Conservation (phyloP, 2,113 vertebrate genomes). For the Pagrus major region DNA sequence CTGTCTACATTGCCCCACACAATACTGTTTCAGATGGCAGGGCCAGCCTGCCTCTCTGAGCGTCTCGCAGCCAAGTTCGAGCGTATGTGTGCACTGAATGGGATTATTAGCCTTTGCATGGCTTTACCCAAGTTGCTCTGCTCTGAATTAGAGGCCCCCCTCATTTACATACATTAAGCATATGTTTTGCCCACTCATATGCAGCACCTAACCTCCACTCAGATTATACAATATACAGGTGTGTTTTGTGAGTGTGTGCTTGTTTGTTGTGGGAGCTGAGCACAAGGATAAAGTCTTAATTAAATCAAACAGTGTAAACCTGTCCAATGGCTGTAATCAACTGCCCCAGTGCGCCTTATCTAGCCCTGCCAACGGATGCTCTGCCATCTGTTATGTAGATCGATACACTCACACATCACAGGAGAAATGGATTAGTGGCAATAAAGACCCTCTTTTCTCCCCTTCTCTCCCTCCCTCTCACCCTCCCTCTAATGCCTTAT, state of each 20-base stretch:
- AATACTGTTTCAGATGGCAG: conserved; percentile 81
- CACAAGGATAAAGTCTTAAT: conserved; percentile 85
- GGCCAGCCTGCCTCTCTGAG: conserved; percentile 64
- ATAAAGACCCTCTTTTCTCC: conserved; percentile 73
- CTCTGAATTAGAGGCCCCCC: conserved; percentile 68
- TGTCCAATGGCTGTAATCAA: conserved; percentile 85
- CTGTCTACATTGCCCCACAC: conserved; percentile 81
- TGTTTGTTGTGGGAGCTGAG: conserved; percentile 73
- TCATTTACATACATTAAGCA: conserved; percentile 72
- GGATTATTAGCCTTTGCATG: conserved; percentile 82
- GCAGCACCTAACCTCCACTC: conserved; percentile 44
- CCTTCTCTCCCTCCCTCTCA: conserved; percentile 22
- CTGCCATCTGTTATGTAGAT: conserved; percentile 85
- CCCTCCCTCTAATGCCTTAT: conserved; percentile 62
- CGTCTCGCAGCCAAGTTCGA: conserved; percentile 73
- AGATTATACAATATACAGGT: conserved; percentile 69
- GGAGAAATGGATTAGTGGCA: conserved; percentile 84
- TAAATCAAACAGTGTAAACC: conserved; percentile 86
- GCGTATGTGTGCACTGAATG: conserved; percentile 74
- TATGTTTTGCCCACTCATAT: conserved; percentile 38
- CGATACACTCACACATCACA: conserved; percentile 83
- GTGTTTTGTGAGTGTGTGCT: conserved; percentile 50
- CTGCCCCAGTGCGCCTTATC: conserved; percentile 84
- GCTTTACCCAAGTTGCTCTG: conserved; percentile 72
- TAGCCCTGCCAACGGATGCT: conserved; percentile 82